These are phyloP conservation scores for Aplysina aerophoba DNA, from an alignment of 37 sponge, comb jelly and placozoan genomes.

Conservation along the genomic window DNA sequence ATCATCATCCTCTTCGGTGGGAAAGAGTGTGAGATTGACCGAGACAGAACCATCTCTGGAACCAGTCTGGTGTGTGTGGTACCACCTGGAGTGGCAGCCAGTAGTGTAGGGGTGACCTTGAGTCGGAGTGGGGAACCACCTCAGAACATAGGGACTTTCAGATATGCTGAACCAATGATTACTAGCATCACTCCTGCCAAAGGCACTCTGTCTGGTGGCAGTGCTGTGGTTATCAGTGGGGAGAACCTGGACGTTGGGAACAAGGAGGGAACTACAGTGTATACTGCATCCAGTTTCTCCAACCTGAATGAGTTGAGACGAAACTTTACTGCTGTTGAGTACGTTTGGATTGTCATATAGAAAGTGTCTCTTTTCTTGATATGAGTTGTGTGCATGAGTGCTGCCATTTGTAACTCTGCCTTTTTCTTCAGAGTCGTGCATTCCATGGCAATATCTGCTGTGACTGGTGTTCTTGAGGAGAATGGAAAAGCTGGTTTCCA, in stretches of 20 bases:
- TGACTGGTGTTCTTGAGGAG: too few species aligned
- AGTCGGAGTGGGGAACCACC: background rate
- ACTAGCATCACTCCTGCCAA: slow-evolving; percentile 43
- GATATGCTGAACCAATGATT: slow-evolving; percentile 46
- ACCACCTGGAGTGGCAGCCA: background rate
- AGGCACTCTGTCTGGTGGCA: slow-evolving; percentile 74
- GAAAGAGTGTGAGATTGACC: slow-evolving; percentile 40
- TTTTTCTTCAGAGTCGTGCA: too few species aligned
- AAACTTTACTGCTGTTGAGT: too few species aligned
- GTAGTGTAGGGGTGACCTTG: background rate
- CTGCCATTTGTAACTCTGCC: too few species aligned
- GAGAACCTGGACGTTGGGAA: slow-evolving; percentile 59
- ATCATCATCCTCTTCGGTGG: slow-evolving; percentile 55
- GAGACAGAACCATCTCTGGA: background rate
- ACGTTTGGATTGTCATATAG: too few species aligned
- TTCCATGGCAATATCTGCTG: too few species aligned
- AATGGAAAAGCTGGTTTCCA: too few species aligned
- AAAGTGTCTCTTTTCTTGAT: too few species aligned
- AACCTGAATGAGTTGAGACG: too few species aligned
- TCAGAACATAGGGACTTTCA: background rate
- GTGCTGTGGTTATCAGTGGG: slow-evolving; percentile 65
- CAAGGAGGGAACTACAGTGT: background rate
- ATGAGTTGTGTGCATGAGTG: too few species aligned
- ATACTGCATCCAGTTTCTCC: too few species aligned
- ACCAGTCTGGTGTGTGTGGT: background rate